A percentile compares a stretch with the other conserved stretches of the same genome.
phyloP scores from a whole-genome alignment of 64 coral and sea anemone genomes.

The Dendronephthya gigantea region DNA sequence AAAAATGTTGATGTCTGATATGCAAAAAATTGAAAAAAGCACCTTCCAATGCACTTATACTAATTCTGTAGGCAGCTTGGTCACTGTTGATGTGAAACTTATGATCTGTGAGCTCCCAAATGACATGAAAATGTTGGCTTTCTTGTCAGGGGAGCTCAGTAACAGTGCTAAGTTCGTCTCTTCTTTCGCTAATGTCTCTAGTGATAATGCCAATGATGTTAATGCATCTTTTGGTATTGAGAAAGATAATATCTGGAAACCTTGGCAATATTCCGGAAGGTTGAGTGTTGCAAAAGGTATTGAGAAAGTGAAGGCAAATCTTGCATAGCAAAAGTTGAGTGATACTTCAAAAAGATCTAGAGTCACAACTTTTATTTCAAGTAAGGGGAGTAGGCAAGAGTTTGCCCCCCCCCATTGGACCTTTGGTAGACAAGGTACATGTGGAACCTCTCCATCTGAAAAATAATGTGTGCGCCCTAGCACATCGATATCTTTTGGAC shows the following conservation, averaged over 20 bases:
- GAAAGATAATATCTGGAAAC: slow-evolving; percentile 22
- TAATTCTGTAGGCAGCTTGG: not conserved
- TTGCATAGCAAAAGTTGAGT: slow-evolving; percentile 1
- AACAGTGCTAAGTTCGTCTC: slow-evolving; percentile 34
- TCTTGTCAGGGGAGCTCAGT: slow-evolving; percentile 22
- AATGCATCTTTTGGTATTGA: slow-evolving; percentile 22
- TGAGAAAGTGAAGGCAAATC: slow-evolving; percentile 23
- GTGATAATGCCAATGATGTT: slow-evolving; percentile 14
- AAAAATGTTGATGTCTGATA: slow-evolving; percentile 24
- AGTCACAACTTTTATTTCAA: slow-evolving; percentile 18
- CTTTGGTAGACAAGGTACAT: slow-evolving; percentile 17
- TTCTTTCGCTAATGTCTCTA: slow-evolving; percentile 36
- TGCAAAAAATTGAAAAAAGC: slow-evolving; percentile 17
- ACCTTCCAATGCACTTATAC: not conserved
- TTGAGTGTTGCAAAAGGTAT: slow-evolving; percentile 12
- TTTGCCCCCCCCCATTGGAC: slow-evolving; percentile 16
- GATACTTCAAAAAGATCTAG: not conserved
- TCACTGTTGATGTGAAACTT: slow-evolving; percentile 17
- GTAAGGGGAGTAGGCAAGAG: slow-evolving; percentile 29
- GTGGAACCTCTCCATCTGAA: slow-evolving; percentile 39
- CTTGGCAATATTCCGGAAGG: slow-evolving; percentile 26
- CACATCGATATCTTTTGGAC: slow-evolving; percentile 17
- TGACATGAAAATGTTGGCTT: slow-evolving; percentile 38
- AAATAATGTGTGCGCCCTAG: slow-evolving; percentile 34
- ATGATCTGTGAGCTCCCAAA: slow-evolving; percentile 26